Conservation (phyloP, 2,113 vertebrate species). For the Calypte anna region DNA sequence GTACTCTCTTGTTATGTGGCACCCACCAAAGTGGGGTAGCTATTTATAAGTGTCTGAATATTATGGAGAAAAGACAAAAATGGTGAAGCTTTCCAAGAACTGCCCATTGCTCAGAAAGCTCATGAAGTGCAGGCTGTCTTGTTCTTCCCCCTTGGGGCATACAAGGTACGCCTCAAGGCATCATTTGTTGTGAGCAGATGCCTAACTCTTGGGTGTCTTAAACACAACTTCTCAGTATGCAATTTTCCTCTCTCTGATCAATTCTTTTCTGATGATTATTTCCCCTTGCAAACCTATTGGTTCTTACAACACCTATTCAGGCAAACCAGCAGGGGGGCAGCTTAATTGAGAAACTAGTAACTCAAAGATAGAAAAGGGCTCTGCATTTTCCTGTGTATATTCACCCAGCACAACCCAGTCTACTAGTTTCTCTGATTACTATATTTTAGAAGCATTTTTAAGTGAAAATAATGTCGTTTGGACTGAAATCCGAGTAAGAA, state of each 20-base stretch:
- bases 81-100: not conserved
- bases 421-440: not conserved
- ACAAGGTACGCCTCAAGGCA: not conserved
- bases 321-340: not conserved
- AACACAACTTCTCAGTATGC: not conserved
- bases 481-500: not conserved
- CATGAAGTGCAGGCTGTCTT: not conserved
- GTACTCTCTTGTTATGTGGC: not conserved
- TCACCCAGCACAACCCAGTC: not conserved
- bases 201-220: not conserved
- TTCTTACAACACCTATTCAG: not conserved
- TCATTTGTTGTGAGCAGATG: not conserved
- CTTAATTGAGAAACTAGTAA: not conserved
- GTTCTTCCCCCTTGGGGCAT: not conserved
- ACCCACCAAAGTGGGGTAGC: not conserved
- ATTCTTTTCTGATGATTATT: not conserved
- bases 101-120: not conserved
- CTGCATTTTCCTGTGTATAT: not conserved
- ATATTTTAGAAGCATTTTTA: not conserved
- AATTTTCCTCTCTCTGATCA: not conserved
- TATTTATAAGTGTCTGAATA: not conserved
- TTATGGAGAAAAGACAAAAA: not conserved
- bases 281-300: not conserved
- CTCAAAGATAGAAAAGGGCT: not conserved
- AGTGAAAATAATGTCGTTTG: not conserved